Evolutionary conservation across 2,113 vertebrate species (phyloP), one percentile per base, ranked within the genome.

Genomic region (Cyprinodon tularosa): DNA sequence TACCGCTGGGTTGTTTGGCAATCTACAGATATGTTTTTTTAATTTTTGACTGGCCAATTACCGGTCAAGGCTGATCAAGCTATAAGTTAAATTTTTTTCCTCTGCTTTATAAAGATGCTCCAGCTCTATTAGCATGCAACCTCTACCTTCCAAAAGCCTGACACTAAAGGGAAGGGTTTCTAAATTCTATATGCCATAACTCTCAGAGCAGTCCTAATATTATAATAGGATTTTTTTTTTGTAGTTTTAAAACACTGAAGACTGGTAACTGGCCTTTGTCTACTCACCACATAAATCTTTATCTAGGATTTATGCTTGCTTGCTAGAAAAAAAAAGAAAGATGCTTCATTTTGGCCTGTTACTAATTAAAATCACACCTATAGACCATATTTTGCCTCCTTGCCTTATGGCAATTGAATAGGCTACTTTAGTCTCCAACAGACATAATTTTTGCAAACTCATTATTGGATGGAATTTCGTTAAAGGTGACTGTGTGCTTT

Each of bases 401-500:
- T 36, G 15, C 47, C 17, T 2, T 9, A 9, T 4, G 13, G 38
- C 20, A 22, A 10, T 45, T 14, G 3, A 17, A 37, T 53, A 76
- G 57, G 29, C 29, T 29, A 29, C 29, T 77, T 70, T 20, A 45
- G 66, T 60, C 44, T 64, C 53, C 36, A 62, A 69, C 29, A 53
- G 40, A 53, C 37, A 62, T 48, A 20, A 38, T 61, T 29, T 62
- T 17, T 60, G 66, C 2, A 4, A 80, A 85, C 70, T 91, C 81
- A 80, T 89, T 84, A 82, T 65, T 62, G 72, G 63, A 61, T 62
- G 77, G 86, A 74, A 78, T 71, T 88, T 81, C 80, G 81, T 88
- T 80, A 90, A 89, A 84, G 81, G 84, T 78, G 72, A 76, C 72
- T 20, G 39, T 76, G 65, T 65, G 85, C 73, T 80, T 89, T 76